Evolutionary conservation across 2,113 vertebrate species (phyloP).

Genomic region (Paraplagusia blochii): DNA sequence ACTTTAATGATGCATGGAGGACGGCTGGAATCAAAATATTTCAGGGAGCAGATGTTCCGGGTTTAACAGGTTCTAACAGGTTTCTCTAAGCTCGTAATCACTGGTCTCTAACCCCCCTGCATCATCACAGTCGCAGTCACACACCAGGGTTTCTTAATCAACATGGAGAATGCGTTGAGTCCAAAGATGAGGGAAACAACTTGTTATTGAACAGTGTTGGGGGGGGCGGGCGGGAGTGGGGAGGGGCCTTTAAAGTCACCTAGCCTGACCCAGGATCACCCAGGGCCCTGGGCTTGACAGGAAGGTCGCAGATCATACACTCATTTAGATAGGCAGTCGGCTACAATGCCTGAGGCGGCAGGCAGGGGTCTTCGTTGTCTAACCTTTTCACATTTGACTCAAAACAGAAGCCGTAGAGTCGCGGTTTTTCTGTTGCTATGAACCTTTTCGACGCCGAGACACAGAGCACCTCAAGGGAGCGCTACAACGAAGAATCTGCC

Average conservation of each 20-base stretch:
- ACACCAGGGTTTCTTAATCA: constrained; percentile 39
- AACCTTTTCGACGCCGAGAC: constrained; percentile 22
- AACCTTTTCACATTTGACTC: constrained; percentile 50
- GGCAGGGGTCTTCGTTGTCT: constrained; percentile 51
- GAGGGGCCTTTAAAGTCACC: constrained; percentile 57
- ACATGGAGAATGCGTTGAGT: constrained; percentile 30
- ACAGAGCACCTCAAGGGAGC: too few species aligned
- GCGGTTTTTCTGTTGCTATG: constrained; percentile 25
- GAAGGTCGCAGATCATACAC: constrained; percentile 60
- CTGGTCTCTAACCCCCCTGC: constrained; percentile 2
- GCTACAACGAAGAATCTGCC: too few species aligned
- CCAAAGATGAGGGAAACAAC: constrained; percentile 53
- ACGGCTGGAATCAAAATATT: constrained; percentile 15
- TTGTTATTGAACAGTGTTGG: constrained; percentile 30
- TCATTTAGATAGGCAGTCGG: constrained; percentile 57
- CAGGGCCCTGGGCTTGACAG: constrained; percentile 57
- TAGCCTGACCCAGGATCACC: constrained; percentile 59
- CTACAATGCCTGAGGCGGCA: constrained; percentile 43
- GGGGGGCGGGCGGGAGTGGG: too few species aligned
- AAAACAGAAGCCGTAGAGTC: constrained; percentile 24
- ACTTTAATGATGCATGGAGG: constrained; percentile 12
- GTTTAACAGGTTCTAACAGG: constrained; percentile 6
- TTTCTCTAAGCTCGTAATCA: constrained; percentile 16
- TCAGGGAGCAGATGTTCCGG: constrained; percentile 21
- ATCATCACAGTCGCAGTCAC: constrained; percentile 2